These are phyloP conservation scores for Aulostomus chinensis DNA, from an alignment of 2,797 vertebrate species.

Conservation along the genomic window DNA sequence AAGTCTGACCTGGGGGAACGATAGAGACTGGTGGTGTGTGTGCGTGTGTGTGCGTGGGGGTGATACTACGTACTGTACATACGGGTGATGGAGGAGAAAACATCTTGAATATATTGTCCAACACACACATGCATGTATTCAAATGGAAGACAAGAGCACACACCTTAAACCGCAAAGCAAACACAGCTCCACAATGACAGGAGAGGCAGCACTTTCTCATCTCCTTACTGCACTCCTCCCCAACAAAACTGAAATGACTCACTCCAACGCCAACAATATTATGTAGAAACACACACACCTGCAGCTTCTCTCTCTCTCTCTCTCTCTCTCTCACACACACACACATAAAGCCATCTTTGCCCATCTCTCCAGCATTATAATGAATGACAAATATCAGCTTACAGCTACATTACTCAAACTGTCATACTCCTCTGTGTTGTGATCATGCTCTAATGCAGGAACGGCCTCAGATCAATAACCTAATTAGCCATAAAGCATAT, in stretches of 20 bases:
- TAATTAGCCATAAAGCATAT: slow-evolving; percentile 78
- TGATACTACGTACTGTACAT: too few species aligned
- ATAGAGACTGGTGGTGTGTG: slow-evolving; percentile 34
- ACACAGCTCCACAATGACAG: slow-evolving; percentile 31
- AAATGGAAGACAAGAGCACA: neutral
- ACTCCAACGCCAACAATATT: slow-evolving; percentile 13
- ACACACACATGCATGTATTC: neutral
- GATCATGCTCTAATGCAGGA: slow-evolving; percentile 53
- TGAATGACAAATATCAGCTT: slow-evolving; percentile 59
- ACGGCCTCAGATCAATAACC: slow-evolving; percentile 70
- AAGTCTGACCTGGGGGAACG: slow-evolving; percentile 49
- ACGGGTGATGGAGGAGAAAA: too few species aligned
- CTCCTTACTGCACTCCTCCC: slow-evolving; percentile 29
- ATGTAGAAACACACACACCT: slow-evolving; percentile 16
- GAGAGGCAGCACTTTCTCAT: slow-evolving; percentile 32
- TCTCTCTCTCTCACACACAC: slow-evolving; percentile 17
- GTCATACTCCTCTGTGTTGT: slow-evolving; percentile 52
- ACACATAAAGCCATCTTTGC: slow-evolving; percentile 19
- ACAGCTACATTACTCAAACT: slow-evolving; percentile 62
- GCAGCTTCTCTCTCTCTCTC: too few species aligned
- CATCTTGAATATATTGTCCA: too few species aligned
- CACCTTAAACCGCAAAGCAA: slow-evolving; percentile 3
- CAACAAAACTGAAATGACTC: slow-evolving; percentile 46
- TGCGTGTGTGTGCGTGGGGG: too few species aligned
- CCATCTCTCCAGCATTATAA: slow-evolving; percentile 13